Percentiles rank a stretch among this genome's conserved stretches.
Conservation (phyloP, 2,888 invertebrate genomes). For the Platycnemis pennipes region DNA sequence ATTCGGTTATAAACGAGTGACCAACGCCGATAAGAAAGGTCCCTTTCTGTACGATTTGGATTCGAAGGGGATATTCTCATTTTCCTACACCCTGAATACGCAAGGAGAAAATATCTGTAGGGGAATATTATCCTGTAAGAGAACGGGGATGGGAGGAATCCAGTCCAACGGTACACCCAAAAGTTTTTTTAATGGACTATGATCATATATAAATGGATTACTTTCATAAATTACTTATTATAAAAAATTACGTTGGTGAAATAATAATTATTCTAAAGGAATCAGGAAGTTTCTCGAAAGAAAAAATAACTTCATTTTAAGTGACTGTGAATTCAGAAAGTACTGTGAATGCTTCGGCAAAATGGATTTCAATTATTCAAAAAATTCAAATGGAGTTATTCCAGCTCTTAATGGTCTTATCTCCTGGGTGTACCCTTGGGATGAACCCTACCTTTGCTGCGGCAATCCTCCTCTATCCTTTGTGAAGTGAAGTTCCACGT, state of each 20-base stretch:
- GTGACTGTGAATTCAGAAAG: too few species aligned
- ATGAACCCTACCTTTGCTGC: constrained; percentile 10
- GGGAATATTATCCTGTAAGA: not conserved
- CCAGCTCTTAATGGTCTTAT: too few species aligned
- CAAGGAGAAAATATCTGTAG: not conserved
- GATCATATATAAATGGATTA: not conserved
- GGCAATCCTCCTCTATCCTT: not conserved
- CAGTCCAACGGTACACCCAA: not conserved
- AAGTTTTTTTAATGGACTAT: not conserved
- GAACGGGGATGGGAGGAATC: not conserved
- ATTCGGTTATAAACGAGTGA: not conserved
- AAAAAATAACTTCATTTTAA: too few species aligned
- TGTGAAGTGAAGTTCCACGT: too few species aligned
- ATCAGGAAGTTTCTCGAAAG: too few species aligned
- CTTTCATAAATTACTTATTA: too few species aligned
- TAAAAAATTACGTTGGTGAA: too few species aligned
- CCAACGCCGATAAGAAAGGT: not conserved
- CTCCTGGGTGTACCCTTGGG: not conserved
- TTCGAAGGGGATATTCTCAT: not conserved
- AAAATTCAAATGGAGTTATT: too few species aligned
- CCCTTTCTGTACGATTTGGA: too few species aligned
- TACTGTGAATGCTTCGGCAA: too few species aligned
- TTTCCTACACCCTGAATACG: not conserved
- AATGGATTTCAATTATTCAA: too few species aligned
- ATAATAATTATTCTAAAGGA: too few species aligned